Evolutionary conservation across 2,113 vertebrate genomes (phyloP), one percentile per base, ranked within the genome.

Genomic region (Cromileptes altivelis): DNA sequence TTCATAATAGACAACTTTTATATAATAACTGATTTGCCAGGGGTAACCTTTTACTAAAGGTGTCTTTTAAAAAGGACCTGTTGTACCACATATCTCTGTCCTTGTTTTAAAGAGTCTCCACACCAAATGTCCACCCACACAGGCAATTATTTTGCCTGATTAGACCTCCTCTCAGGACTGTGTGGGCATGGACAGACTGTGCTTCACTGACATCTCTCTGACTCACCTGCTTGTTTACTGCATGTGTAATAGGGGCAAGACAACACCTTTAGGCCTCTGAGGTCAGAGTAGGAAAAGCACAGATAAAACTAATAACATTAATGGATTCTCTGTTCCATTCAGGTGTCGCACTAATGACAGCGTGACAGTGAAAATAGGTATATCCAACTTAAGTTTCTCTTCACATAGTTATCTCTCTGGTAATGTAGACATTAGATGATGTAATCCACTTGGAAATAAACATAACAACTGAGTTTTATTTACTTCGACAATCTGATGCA

Each of bases 201-300:
- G 27, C 37, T 62, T 76, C 50, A 27, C 15, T n/a, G 60, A 37
- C 53, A 50, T 67, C 45, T 57, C 42, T 21, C 57, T 81, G 78
- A 89, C 78, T 89, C 50, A 17, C 61, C 58, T 49, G 42, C 49
- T 69, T 75, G 55, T 67, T 80, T 74, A 55, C 53, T 40, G 58
- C 19, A 55, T 65, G 53, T 2, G 17, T 23, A 33, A 37, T 37
- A 62, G 62, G 13, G 37, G 17, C 21, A 81, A 47, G 18, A 55
- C 12, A 81, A 68, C 19, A 49, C 13, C 12, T 45, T 50, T 9
- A 33, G 42, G 56, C 42, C 58, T 67, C 40, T 23, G 70, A 81
- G 45, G 21, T 75, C 50, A 52, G 49, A 33, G 18, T 18, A 40
- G 3, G 37, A 74, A n/a, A 63, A 80, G 10, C 47, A 67, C 23